phyloP scores from a whole-genome alignment of 2,797 vertebrate species.

The Astyanax mexicanus region DNA sequence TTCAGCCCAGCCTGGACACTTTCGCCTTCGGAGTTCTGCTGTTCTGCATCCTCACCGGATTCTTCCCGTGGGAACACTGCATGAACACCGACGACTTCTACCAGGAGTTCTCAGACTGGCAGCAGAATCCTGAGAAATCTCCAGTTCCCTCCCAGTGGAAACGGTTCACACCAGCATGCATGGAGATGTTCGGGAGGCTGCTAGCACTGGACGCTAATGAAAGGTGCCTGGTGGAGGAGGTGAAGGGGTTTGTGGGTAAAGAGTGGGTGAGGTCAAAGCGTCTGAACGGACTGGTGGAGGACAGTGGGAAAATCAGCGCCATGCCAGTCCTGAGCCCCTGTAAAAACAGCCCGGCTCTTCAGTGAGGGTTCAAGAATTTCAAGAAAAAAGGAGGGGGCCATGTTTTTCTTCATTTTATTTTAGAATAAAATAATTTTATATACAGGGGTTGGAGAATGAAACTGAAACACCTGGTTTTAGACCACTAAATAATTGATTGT shows the following conservation, averaged over 20 bases:
- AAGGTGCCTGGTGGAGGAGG: slow-evolving; percentile 71
- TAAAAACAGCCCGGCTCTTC: slow-evolving; percentile 34
- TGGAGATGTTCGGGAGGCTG: slow-evolving; percentile 81
- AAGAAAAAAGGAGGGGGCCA: no score
- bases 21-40: slow-evolving; percentile 85
- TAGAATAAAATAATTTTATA: no score
- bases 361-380: no score
- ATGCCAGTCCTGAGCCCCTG: slow-evolving; percentile 40
- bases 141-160: slow-evolving; percentile 79
- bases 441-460: no score
- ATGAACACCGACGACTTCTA: slow-evolving; percentile 74
- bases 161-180: slow-evolving; percentile 75
- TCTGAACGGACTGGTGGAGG: slow-evolving; percentile 35
- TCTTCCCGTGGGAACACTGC: slow-evolving; percentile 84
- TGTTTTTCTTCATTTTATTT: no score
- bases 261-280: slow-evolving; percentile 74
- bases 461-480: no score
- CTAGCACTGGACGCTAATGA: slow-evolving; percentile 71
- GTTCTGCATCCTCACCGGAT: slow-evolving; percentile 84
- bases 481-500: no score
- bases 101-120: slow-evolving; percentile 81
- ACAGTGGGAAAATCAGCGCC: slow-evolving; percentile 43
- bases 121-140: slow-evolving; percentile 47
- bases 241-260: slow-evolving; percentile 73
- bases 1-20: slow-evolving; percentile 81